Conservation (phyloP, 1,140 invertebrate genomes). For the Capitella teleta region DNA sequence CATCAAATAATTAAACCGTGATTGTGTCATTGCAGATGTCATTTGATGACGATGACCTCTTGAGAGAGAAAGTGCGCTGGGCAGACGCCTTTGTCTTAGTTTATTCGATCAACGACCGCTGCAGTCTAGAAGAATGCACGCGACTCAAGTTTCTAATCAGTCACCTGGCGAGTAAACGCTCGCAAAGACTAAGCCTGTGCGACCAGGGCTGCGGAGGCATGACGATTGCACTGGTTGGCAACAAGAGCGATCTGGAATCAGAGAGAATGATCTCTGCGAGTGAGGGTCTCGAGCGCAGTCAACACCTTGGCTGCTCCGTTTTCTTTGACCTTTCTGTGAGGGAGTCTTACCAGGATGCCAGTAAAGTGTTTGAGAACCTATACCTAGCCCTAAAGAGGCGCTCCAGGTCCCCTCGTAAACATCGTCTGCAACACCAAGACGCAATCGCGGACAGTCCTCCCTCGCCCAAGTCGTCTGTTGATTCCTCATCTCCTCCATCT, state of each 20-base stretch:
- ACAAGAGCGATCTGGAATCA: constrained; percentile 86
- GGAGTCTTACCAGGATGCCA: too few species aligned
- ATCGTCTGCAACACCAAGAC: too few species aligned
- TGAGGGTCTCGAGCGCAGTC: constrained; percentile 61
- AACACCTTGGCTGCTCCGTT: constrained; percentile 64
- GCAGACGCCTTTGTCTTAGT: constrained; percentile 78
- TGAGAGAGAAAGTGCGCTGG: constrained; percentile 68
- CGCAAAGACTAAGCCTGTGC: constrained; percentile 47
- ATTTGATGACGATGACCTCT: too few species aligned
- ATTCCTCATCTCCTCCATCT: too few species aligned
- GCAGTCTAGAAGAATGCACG: constrained; percentile 69
- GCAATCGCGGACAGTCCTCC: too few species aligned
- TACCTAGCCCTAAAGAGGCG: too few species aligned
- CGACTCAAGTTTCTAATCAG: constrained; percentile 66
- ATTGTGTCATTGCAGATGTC: too few species aligned
- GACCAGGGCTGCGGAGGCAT: constrained; percentile 46
- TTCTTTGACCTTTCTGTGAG: constrained; percentile 74
- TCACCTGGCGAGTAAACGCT: constrained; percentile 57
- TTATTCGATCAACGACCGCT: constrained; percentile 79
- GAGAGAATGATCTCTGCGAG: constrained; percentile 74
- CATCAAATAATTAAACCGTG: too few species aligned
- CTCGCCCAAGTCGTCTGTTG: too few species aligned
- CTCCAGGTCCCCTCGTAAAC: too few species aligned
- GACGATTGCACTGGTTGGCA: constrained; percentile 69
- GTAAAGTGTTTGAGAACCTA: too few species aligned